These are phyloP conservation scores for Podocnemis expansa DNA, from an alignment of 2,113 vertebrate species.

Conservation along the genomic window DNA sequence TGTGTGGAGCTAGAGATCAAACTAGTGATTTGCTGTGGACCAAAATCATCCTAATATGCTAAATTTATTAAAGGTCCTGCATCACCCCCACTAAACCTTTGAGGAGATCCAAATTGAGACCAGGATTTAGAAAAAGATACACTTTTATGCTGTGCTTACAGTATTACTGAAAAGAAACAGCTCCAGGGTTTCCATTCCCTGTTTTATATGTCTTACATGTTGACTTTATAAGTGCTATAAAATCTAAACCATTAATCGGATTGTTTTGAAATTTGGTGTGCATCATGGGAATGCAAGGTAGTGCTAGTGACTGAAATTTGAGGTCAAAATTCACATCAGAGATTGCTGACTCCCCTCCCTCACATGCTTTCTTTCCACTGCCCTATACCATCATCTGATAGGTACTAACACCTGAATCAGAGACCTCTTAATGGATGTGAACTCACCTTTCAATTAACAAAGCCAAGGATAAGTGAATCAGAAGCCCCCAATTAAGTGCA, in stretches of 20 bases:
- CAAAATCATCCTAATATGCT: background rate
- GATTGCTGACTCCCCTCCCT: background rate
- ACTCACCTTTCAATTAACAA: background rate
- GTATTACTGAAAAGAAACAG: background rate
- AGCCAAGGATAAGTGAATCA: background rate
- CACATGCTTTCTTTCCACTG: background rate
- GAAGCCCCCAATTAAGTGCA: background rate
- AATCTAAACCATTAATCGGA: background rate
- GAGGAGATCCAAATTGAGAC: background rate
- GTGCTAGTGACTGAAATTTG: background rate
- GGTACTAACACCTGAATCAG: background rate
- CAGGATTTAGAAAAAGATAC: background rate
- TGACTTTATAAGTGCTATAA: background rate
- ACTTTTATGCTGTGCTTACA: background rate
- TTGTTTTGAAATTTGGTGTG: background rate
- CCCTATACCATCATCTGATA: background rate
- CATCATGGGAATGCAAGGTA: background rate
- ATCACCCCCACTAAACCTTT: background rate
- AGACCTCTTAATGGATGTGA: background rate
- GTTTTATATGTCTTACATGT: background rate
- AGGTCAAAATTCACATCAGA: background rate
- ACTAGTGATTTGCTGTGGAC: background rate
- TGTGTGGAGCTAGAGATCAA: background rate
- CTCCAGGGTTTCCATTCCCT: background rate
- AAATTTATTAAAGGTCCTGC: background rate